A percentile compares a stretch with the other conserved stretches of the same genome.
Conservation (phyloP, 2,888 invertebrate genomes). For the Diabrotica balteata region DNA sequence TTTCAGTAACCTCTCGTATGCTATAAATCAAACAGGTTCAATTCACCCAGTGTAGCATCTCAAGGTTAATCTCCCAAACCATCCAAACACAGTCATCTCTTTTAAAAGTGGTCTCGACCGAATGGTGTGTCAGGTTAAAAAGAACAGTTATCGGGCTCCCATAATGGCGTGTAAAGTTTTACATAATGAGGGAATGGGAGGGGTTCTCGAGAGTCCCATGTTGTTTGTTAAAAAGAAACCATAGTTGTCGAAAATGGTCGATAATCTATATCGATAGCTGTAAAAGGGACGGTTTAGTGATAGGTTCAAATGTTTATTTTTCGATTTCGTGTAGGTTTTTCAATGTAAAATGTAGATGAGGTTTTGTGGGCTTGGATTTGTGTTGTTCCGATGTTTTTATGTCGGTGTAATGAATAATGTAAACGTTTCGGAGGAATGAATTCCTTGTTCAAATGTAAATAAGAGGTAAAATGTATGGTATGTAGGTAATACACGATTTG, state of each 20-base stretch:
- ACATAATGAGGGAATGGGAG: conserved; percentile 43
- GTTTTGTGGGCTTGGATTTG: conserved; percentile 7
- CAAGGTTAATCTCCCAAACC: conserved; percentile 4
- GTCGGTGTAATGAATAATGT: conserved; percentile 9
- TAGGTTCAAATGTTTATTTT: conserved; percentile 8
- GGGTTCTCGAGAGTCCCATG: conserved; percentile 38
- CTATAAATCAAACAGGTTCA: conserved; percentile 15
- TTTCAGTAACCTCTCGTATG: not conserved
- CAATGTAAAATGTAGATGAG: conserved; percentile 20
- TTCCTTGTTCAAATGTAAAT: too few species aligned
- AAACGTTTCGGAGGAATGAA: not conserved
- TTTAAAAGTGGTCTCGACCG: conserved; percentile 17
- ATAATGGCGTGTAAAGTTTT: conserved; percentile 45
- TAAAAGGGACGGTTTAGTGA: conserved; percentile 13
- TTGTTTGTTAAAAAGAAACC: conserved; percentile 39
- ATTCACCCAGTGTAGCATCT: not conserved
- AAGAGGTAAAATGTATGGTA: too few species aligned
- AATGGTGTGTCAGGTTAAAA: conserved; percentile 36
- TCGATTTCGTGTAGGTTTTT: conserved; percentile 16
- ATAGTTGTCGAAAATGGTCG: conserved; percentile 32
- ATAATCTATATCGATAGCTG: conserved; percentile 27
- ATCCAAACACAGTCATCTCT: conserved; percentile 12
- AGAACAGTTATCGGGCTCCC: conserved; percentile 36
- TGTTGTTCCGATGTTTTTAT: conserved; percentile 1
- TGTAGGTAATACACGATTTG: too few species aligned